Percentiles rank a stretch among this genome's conserved stretches.
Evolutionary conservation across 2,113 vertebrate genomes (phyloP).

Genomic region (Theropithecus gelada): DNA sequence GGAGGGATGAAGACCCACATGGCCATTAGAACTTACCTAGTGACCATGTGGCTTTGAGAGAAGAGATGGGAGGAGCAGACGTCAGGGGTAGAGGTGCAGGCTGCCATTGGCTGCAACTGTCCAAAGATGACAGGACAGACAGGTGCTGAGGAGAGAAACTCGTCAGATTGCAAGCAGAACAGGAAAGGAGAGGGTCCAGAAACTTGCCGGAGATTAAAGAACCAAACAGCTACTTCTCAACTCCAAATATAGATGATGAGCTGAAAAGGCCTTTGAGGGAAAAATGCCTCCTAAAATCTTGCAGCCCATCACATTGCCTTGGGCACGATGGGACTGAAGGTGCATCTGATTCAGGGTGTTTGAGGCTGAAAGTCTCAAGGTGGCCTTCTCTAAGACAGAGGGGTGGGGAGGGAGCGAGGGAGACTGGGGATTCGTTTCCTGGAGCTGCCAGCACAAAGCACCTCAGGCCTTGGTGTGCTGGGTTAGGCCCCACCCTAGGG

Average conservation of each 20-base stretch:
- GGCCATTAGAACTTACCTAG: background rate
- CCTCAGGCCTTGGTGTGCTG: background rate
- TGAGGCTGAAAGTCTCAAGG: background rate
- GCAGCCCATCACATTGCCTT: background rate
- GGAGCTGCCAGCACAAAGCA: background rate
- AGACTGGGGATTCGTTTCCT: background rate
- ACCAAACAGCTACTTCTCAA: background rate
- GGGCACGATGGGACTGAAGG: background rate
- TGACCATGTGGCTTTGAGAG: background rate
- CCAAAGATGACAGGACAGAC: background rate
- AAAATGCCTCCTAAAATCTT: background rate
- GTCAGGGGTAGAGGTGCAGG: accelerated
- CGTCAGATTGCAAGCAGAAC: background rate
- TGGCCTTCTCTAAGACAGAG: background rate
- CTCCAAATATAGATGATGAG: background rate
- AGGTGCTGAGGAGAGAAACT: background rate
- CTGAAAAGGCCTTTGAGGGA: background rate
- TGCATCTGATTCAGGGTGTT: background rate
- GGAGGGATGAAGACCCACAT: background rate
- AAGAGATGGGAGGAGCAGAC: background rate
- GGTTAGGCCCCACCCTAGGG: background rate
- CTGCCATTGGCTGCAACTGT: no score
- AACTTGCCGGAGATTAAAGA: background rate
- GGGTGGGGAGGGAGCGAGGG: no score
- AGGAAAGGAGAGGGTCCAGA: background rate